These are phyloP conservation scores for Cancer borealis DNA, from an alignment of 2,888 invertebrate species.

Conservation along the genomic window DNA sequence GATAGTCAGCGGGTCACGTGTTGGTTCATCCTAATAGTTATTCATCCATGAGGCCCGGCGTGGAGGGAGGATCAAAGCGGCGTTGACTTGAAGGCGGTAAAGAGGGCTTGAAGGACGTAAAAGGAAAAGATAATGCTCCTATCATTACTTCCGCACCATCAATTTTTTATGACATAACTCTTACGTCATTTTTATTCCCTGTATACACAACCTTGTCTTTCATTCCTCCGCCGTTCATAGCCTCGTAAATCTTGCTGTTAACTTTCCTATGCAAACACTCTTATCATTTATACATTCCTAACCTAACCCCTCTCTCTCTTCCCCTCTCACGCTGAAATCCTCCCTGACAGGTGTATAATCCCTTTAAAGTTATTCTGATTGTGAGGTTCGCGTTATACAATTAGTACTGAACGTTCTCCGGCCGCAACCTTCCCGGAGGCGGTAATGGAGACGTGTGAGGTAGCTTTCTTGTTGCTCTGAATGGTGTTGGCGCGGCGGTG, in stretches of 20 bases:
- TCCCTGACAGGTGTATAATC: background rate
- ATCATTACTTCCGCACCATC: background rate
- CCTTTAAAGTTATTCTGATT: background rate
- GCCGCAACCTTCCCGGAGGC: background rate
- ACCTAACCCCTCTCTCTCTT: background rate
- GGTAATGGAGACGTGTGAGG: background rate
- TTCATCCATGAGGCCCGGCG: background rate
- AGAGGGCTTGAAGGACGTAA: background rate
- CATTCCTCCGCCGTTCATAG: background rate
- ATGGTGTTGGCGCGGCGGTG: background rate
- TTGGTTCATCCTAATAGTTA: background rate
- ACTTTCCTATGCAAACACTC: background rate
- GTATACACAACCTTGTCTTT: background rate
- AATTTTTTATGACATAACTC: background rate
- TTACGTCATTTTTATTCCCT: background rate
- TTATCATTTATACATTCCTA: background rate
- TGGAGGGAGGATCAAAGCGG: background rate
- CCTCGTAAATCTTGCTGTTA: background rate
- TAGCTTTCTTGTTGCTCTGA: background rate
- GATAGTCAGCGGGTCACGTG: background rate
- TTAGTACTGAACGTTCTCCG: background rate
- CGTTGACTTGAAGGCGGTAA: background rate
- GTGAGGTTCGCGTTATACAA: constrained; percentile 38
- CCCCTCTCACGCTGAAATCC: background rate
- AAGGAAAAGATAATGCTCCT: background rate